Conservation (phyloP, 2,113 vertebrate genomes). For the Tympanuchus pallidicinctus region DNA sequence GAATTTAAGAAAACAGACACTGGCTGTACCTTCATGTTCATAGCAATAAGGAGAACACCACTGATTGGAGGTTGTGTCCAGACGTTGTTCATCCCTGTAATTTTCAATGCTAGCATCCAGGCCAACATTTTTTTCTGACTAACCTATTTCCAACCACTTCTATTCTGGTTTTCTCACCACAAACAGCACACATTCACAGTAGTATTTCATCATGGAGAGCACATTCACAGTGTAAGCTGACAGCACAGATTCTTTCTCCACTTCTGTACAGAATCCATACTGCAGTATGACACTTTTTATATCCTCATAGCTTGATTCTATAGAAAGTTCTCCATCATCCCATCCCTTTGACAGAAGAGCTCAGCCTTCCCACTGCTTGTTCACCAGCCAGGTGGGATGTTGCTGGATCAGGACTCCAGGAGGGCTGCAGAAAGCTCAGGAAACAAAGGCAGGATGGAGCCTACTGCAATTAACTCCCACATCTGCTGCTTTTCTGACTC, state of each 20-base stretch:
- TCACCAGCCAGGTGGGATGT: not conserved
- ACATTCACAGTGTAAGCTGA: constrained; percentile 97
- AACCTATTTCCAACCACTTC: constrained; percentile 21
- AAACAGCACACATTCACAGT: constrained; percentile 96
- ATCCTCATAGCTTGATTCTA: constrained; percentile 90
- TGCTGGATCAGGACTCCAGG: not conserved
- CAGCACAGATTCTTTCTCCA: constrained; percentile 91
- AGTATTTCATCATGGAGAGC: constrained; percentile 95
- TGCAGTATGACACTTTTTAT: constrained; percentile 90
- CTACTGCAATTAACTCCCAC: not conserved
- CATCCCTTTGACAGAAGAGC: fast-evolving
- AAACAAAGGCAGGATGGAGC: not conserved
- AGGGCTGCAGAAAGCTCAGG: not conserved
- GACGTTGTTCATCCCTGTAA: constrained; percentile 56
- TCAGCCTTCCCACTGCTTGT: no score
- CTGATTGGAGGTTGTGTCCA: constrained; percentile 80
- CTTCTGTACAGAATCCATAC: constrained; percentile 94
- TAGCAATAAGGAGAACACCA: constrained; percentile 83
- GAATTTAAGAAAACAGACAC: constrained; percentile 78
- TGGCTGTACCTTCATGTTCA: constrained; percentile 75
- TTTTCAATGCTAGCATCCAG: constrained; percentile 50
- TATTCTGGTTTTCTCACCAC: constrained; percentile 91
- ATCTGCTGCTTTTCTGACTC: not conserved
- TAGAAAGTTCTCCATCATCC: not conserved
- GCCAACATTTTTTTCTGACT: constrained; percentile 12